Conservation (phyloP, 1,140 invertebrate genomes). For the Bilobella aurantiaca region DNA sequence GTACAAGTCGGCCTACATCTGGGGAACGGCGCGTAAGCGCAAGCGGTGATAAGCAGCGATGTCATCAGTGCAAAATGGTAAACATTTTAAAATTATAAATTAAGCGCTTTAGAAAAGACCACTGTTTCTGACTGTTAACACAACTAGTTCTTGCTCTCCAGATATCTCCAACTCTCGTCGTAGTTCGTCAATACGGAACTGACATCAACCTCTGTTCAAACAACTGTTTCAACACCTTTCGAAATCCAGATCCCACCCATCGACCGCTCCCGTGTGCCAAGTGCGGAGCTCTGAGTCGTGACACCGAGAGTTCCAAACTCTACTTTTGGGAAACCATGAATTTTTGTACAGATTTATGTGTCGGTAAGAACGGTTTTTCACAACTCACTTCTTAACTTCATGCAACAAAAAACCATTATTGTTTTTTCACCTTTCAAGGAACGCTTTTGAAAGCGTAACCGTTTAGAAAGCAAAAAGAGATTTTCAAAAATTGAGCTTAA, state of each 20-base stretch:
- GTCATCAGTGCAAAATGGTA: conserved; percentile 31
- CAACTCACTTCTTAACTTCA: no score
- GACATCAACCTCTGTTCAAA: conserved; percentile 28
- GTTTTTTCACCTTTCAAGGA: no score
- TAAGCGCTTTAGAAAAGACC: no score
- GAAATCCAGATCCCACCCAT: conserved; percentile 22
- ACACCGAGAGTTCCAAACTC: conserved; percentile 49
- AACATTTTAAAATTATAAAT: background rate
- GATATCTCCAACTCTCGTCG: conserved; percentile 46
- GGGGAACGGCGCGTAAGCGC: background rate
- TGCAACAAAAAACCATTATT: no score
- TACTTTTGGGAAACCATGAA: conserved; percentile 87
- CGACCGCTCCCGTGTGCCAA: conserved; percentile 25
- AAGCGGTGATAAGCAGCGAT: conserved; percentile 22
- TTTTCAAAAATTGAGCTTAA: no score
- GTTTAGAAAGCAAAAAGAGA: no score
- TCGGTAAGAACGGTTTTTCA: conserved; percentile 48
- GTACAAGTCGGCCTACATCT: conserved; percentile 13
- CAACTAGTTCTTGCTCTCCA: no score
- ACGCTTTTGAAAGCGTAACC: no score
- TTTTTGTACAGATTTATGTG: conserved; percentile 78
- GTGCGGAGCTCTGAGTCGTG: conserved; percentile 30
- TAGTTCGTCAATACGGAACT: conserved; percentile 37
- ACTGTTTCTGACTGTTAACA: no score
- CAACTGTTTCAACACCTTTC: conserved; percentile 29